A percentile compares a stretch with the other conserved stretches of the same genome.
Conservation (phyloP, 2,888 invertebrate genomes). For the Acleris sparsana region DNA sequence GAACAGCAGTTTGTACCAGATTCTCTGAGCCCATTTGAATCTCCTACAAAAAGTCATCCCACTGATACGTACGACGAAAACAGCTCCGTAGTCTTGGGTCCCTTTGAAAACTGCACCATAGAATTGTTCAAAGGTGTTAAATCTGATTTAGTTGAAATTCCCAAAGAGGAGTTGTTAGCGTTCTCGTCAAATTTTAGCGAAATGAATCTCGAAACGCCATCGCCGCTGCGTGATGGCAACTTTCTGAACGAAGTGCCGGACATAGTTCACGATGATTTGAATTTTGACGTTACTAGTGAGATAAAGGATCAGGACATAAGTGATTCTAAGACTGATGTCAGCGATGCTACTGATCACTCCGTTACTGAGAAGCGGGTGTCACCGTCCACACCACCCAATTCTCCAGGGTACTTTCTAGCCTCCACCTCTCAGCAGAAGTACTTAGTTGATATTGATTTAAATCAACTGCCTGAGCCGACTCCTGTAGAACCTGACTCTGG, state of each 20-base stretch:
- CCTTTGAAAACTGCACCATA: constrained; percentile 82
- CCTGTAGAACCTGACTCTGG: constrained; percentile 46
- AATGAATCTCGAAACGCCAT: constrained; percentile 76
- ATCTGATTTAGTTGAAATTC: constrained; percentile 71
- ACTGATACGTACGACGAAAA: constrained; percentile 78
- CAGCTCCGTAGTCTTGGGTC: constrained; percentile 83
- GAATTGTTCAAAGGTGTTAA: constrained; percentile 80
- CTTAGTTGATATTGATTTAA: constrained; percentile 67
- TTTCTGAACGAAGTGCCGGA: constrained; percentile 79
- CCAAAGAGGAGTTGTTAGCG: constrained; percentile 76
- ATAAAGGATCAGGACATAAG: constrained; percentile 42
- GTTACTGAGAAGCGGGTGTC: constrained; percentile 68
- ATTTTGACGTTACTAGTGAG: constrained; percentile 66
- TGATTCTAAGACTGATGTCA: constrained; percentile 51
- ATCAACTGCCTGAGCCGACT: constrained; percentile 44
- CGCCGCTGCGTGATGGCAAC: constrained; percentile 73
- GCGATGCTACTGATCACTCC: constrained; percentile 60
- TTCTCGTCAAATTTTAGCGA: constrained; percentile 83
- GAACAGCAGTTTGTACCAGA: constrained; percentile 66
- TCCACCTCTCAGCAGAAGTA: constrained; percentile 70
- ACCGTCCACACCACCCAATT: constrained; percentile 74
- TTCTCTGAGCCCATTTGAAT: constrained; percentile 70
- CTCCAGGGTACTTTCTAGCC: constrained; percentile 70
- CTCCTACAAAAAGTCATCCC: constrained; percentile 74
- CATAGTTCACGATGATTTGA: constrained; percentile 62